Percentiles rank a stretch among this genome's conserved stretches.
These are phyloP conservation scores for Poecile montanus DNA, from an alignment of 2,797 vertebrate species.

Conservation along the genomic window DNA sequence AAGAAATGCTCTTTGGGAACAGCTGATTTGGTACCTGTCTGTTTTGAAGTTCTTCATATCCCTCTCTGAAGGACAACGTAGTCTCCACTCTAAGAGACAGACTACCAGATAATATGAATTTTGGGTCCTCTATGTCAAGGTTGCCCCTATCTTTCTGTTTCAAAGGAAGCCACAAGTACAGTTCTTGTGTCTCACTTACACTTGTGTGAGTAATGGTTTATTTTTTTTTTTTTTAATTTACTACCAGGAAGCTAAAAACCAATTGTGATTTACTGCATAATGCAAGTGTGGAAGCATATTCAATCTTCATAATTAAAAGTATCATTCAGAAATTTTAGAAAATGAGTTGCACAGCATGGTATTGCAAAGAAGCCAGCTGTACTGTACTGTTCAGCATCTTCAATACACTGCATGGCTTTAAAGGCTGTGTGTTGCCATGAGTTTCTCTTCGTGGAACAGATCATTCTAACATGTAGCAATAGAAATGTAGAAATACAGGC, in stretches of 20 bases:
- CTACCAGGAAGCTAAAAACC: neutral
- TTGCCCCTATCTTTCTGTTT: neutral
- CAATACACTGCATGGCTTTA: neutral
- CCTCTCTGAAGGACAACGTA: neutral
- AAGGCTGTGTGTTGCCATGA: neutral
- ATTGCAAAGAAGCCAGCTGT: neutral
- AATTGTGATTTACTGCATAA: neutral
- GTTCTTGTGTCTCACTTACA: neutral
- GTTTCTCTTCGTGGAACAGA: neutral
- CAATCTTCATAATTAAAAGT: neutral
- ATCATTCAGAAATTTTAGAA: neutral
- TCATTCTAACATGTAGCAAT: neutral
- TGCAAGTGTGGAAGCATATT: neutral
- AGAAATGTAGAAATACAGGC: neutral
- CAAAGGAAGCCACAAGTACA: neutral
- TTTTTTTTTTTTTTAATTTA: neutral
- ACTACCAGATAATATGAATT: neutral
- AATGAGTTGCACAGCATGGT: neutral
- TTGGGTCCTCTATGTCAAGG: neutral
- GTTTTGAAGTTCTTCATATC: neutral
- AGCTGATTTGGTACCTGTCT: neutral
- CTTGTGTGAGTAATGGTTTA: rapidly evolving
- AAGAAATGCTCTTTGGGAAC: neutral
- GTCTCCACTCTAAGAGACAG: neutral
- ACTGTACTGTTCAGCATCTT: neutral